A percentile compares a stretch with the other conserved stretches of the same genome.
These are phyloP conservation scores for Rotaria sp. DNA, from an alignment of 2,888 invertebrate genomes.

Conservation along the genomic window DNA sequence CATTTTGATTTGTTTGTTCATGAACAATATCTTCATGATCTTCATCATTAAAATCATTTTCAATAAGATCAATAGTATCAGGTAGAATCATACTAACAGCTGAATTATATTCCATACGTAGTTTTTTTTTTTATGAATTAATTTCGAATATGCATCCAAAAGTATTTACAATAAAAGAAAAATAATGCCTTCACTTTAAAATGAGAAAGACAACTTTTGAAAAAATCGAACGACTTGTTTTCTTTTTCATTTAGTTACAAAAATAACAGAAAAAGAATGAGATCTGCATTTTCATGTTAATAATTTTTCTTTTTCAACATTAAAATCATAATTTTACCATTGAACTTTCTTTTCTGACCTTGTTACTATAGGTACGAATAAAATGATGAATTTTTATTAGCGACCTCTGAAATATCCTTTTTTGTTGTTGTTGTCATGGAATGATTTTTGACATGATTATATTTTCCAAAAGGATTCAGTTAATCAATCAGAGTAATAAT, in stretches of 20 bases:
- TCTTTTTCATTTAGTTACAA: background rate
- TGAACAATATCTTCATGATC: background rate
- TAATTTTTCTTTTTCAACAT: background rate
- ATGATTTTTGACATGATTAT: background rate
- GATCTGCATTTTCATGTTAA: background rate
- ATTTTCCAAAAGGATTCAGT: background rate
- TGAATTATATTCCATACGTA: background rate
- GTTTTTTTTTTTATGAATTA: background rate
- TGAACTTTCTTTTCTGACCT: background rate
- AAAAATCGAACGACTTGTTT: background rate
- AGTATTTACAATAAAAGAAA: background rate
- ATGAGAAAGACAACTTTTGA: background rate
- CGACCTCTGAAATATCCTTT: background rate
- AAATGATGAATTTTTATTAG: background rate
- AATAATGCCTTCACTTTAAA: background rate
- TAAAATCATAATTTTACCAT: background rate
- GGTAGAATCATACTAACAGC: background rate
- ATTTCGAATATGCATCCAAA: background rate
- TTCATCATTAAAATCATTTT: background rate
- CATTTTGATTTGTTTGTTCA: slow-evolving; percentile 23
- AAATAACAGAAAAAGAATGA: background rate
- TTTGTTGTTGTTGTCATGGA: background rate
- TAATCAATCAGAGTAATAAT: background rate
- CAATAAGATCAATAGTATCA: background rate
- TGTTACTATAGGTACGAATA: background rate